phyloP scores from a whole-genome alignment of 2,113 vertebrate species.

The Cryptoleucopteryx plumbea region DNA sequence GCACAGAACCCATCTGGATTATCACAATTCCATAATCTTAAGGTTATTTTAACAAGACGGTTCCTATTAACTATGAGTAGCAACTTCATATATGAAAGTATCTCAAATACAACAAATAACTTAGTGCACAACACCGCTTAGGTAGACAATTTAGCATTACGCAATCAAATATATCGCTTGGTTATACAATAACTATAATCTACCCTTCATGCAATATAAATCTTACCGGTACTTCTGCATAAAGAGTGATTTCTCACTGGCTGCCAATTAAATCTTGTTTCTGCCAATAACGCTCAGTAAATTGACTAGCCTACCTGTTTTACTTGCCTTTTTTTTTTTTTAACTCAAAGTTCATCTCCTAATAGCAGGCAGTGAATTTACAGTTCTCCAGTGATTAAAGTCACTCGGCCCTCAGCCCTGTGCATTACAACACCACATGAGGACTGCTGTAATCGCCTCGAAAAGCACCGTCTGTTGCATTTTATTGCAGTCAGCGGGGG shows the following conservation, averaged over 20 bases:
- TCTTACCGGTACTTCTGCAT: not conserved
- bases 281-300: not conserved
- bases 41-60: not conserved
- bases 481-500: not conserved
- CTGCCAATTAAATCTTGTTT: not conserved
- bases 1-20: not conserved
- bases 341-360: not conserved
- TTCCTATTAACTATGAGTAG: not conserved
- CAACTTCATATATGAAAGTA: not conserved
- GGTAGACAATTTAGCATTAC: not conserved
- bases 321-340: not conserved
- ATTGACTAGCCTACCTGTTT: not conserved
- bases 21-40: not conserved
- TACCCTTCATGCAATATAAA: not conserved
- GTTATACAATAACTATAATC: not conserved
- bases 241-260: not conserved
- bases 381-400: not conserved
- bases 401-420: not conserved
- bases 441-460: not conserved
- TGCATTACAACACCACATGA: not conserved
- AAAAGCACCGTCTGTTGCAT: not conserved
- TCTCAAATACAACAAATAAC: not conserved
- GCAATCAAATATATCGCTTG: not conserved
- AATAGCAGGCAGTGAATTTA: not conserved
- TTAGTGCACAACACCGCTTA: not conserved